Conservation (phyloP, 1,140 invertebrate species). For the Calephelis virginiensis region DNA sequence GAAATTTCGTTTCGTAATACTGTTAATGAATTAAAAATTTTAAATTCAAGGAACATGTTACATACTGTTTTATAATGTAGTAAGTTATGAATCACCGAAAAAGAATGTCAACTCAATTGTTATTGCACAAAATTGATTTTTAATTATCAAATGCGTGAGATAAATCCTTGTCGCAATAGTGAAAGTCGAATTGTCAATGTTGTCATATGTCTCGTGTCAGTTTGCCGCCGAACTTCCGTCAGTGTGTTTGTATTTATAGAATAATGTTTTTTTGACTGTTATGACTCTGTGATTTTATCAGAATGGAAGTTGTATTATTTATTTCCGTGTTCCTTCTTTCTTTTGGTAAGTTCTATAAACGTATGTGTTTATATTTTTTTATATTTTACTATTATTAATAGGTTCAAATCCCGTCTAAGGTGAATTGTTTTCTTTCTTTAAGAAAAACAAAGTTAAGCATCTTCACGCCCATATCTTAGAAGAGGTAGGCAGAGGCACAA, state of each 20-base stretch:
- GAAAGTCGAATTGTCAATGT: slow-evolving; percentile 43
- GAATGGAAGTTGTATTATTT: slow-evolving; percentile 38
- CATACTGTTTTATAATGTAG: slow-evolving; percentile 16
- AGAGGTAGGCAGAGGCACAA: too few relatives aligned
- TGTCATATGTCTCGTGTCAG: slow-evolving; percentile 48
- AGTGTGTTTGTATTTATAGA: slow-evolving; percentile 43
- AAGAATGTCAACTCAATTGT: slow-evolving; percentile 38
- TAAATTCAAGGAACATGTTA: slow-evolving; percentile 18
- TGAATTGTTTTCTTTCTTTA: too few relatives aligned
- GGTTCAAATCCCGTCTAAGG: too few relatives aligned
- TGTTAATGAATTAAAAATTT: slow-evolving; percentile 17
- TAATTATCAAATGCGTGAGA: slow-evolving; percentile 27
- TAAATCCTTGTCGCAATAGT: slow-evolving; percentile 50
- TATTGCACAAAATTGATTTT: slow-evolving; percentile 31
- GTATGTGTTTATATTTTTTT: not conserved
- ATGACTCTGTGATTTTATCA: not conserved
- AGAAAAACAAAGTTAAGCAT: too few relatives aligned
- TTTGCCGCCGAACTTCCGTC: slow-evolving; percentile 57
- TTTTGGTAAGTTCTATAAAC: slow-evolving; percentile 43
- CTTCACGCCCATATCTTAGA: too few relatives aligned
- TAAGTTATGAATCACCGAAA: slow-evolving; percentile 34
- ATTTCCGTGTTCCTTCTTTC: slow-evolving; percentile 48
- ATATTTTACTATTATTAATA: not conserved
- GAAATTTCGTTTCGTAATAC: slow-evolving; percentile 20
- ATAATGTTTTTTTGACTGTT: slow-evolving; percentile 20